Base-by-base conservation (phyloP, 2,113 vertebrate genomes). In the Taurulus bubalis region DNA sequence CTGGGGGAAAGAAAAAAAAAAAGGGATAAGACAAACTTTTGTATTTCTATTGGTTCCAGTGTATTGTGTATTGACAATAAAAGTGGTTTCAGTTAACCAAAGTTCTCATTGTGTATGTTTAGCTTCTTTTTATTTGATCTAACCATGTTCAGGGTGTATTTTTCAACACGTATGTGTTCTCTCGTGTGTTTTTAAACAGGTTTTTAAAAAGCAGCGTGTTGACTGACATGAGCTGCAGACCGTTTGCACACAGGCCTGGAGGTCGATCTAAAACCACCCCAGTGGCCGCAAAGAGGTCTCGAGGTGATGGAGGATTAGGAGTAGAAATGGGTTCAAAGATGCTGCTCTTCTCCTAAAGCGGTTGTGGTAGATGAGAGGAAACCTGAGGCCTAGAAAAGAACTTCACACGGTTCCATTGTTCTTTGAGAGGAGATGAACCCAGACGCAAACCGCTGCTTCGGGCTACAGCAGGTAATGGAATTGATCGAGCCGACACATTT, bases 61-160 rank as follows among this genome's bases (percentile, higher is more conserved):
- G 83, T 90, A 77, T 87, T 93, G 82, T 91, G 87, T 93, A 87
- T 83, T 87, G 79, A 91, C 84, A 92, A 93, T 93, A 85, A 93
- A 95, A 90, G 87, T 90, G 87, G 91, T 85, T 87, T 83, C 51
- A 76, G 56, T 84, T 81, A 11, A 85, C 11, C 63, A 56, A 15
- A 56, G 40, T 60, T 53, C 14, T 71, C 20, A 7, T 26, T 65
- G 49, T 63, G 8, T 58, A 1, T 38, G n/a, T 71, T 26, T 15
- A 4, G 11, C 30, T 15, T 9, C 9, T 51, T 38, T 58, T 9
- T 36, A 9, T n/a, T 2, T 30, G 45, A 24, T 22, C 3, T 11
- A 14, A 34, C 14, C 5, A 4, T 34, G 3, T 15, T 30, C 32
- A 5, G 15, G 14, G 7, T 34, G 26, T 30, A 10, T 38, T 34